Base-by-base conservation (phyloP, 2,888 invertebrate species). In the Trissoscelio sp. region DNA sequence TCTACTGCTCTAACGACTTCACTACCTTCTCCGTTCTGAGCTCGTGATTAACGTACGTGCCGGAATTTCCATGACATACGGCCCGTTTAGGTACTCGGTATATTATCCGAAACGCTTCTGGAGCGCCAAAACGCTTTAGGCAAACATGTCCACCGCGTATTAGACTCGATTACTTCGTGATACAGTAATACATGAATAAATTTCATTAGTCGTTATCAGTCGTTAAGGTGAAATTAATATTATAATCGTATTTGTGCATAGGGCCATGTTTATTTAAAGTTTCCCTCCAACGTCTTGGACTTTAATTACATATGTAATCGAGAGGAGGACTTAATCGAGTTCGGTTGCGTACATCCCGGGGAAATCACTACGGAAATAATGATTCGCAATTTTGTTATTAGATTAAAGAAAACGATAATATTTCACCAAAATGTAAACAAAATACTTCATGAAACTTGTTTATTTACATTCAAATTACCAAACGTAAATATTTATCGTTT, bases 1-100 rank as follows among this genome's bases (percentile, higher is more conserved):
- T 78, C 81, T 55, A 37, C 57, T 73, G 66, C 73, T 77, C 60
- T 81, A 77, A 81, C 72, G 69, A 81, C 73, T 77, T 72, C 72
- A 55, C 75, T 72, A 53, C 62, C 70, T 72, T 64, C 28, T 66
- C 66, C 14, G 66, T 53, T 70, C 72, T 46, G 34, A 60, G 69
- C 58, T 58, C 46, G 74, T 78, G 74, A 82, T 82, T 82, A 82
- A 82, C 81, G 81, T 58, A 62, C 73, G 78, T 69, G 58, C 53
- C 67, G 69, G 81, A 78, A 81, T 81, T 81, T 81, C 78, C 78
- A 78, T 78, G 81, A 64, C 73, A 64, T 53, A 74, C 69, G 67
- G 42, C 64, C 53, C 55, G 77, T 60, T 75, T 53, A 51, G 64
- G 69, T 69, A 53, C 67, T 64, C 78, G 48, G 73, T 69, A 62